These are phyloP conservation scores for Philopotamus ludificatus DNA, from an alignment of 1,140 invertebrate species.

Conservation along the genomic window DNA sequence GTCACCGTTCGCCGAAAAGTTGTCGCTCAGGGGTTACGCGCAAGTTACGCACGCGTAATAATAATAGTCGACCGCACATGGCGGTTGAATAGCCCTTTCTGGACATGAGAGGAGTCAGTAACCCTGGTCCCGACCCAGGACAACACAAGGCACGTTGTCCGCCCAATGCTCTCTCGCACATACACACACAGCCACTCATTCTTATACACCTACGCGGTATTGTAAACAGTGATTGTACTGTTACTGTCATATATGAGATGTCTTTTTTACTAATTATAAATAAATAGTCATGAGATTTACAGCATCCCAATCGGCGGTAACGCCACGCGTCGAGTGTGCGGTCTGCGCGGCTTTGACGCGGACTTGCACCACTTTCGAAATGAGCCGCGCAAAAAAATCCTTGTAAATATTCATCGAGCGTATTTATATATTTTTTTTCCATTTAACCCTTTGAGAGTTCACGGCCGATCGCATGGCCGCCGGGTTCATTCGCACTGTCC, in stretches of 20 bases:
- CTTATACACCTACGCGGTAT: slow-evolving; percentile 20
- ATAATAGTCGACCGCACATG: neutral
- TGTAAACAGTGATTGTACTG: slow-evolving; percentile 27
- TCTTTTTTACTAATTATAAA: neutral
- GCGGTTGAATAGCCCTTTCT: neutral
- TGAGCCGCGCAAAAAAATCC: slow-evolving; percentile 3
- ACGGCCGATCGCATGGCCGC: slow-evolving; percentile 9
- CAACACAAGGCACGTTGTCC: slow-evolving; percentile 24
- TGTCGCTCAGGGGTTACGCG: too few relatives aligned
- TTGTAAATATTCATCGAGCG: too few relatives aligned
- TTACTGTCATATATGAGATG: neutral
- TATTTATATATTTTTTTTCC: slow-evolving; percentile 9
- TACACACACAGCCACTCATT: neutral
- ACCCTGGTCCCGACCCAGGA: slow-evolving; percentile 29
- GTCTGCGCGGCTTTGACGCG: too few relatives aligned
- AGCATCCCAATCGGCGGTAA: too few relatives aligned
- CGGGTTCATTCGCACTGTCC: slow-evolving; percentile 27
- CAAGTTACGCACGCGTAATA: too few relatives aligned
- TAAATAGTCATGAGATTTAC: neutral
- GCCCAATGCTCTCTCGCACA: slow-evolving; percentile 14
- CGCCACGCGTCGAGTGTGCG: too few relatives aligned
- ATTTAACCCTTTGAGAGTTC: slow-evolving; percentile 25
- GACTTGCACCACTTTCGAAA: too few relatives aligned
- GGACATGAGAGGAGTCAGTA: slow-evolving; percentile 19
- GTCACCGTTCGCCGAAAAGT: too few relatives aligned